A percentile compares a stretch with the other conserved stretches of the same genome.
These are phyloP conservation scores for Zygaena filipendulae DNA, from an alignment of 2,888 invertebrate genomes.

Conservation along the genomic window DNA sequence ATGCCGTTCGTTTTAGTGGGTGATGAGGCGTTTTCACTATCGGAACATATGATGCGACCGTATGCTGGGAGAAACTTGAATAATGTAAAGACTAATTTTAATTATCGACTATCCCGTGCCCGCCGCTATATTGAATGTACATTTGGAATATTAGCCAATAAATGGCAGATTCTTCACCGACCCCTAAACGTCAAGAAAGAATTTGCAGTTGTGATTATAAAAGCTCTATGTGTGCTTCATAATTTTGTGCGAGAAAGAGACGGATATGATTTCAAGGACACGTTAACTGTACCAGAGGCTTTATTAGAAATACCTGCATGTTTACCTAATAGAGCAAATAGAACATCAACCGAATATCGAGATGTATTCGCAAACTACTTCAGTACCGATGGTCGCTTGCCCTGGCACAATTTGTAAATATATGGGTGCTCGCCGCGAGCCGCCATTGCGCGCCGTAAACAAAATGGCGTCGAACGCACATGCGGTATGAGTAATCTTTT, in stretches of 20 bases:
- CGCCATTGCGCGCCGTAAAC: too few species aligned
- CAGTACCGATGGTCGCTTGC: slow-evolving; percentile 13
- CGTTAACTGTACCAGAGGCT: neutral
- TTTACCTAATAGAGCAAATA: slow-evolving; percentile 4
- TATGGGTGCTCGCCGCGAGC: slow-evolving; percentile 12
- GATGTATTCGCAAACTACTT: slow-evolving; percentile 11
- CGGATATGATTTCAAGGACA: slow-evolving; percentile 5
- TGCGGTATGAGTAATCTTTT: too few species aligned
- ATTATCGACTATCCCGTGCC: slow-evolving; percentile 10
- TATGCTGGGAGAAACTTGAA: slow-evolving; percentile 6
- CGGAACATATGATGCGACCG: slow-evolving; percentile 7
- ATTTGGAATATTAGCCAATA: slow-evolving; percentile 12
- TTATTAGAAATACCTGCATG: too few species aligned
- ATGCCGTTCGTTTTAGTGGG: slow-evolving; percentile 10
- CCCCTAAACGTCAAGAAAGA: slow-evolving; percentile 2
- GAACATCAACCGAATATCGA: slow-evolving; percentile 9
- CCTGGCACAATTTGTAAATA: slow-evolving; percentile 14
- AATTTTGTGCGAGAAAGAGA: slow-evolving; percentile 10
- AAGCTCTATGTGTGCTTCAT: slow-evolving; percentile 8
- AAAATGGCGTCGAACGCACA: too few species aligned
- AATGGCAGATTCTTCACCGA: slow-evolving; percentile 13
- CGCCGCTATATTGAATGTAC: slow-evolving; percentile 11
- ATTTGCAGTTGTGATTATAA: slow-evolving; percentile 1
- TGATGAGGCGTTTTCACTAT: slow-evolving; percentile 7
- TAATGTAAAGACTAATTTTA: slow-evolving; percentile 8